A percentile compares a stretch with the other conserved stretches of the same genome.
phyloP scores from a whole-genome alignment of 2,888 invertebrate species.

The Operophtera brumata region DNA sequence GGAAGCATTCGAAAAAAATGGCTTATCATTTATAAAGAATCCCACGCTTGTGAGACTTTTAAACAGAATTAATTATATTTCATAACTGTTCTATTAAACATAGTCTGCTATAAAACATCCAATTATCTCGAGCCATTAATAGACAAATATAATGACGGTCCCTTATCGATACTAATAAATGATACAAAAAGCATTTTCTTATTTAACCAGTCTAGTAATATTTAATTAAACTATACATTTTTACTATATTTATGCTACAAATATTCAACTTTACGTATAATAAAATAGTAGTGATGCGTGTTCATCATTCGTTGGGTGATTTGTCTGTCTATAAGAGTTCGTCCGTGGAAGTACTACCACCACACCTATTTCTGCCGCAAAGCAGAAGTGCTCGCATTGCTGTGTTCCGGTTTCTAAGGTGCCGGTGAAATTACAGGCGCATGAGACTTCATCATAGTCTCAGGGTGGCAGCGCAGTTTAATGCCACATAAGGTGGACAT shows the following conservation, averaged over 20 bases:
- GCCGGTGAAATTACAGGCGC: too few species aligned
- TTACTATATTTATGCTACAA: slow-evolving; percentile 48
- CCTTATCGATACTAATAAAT: slow-evolving; percentile 49
- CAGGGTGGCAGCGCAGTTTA: too few species aligned
- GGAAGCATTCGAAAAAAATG: neutral
- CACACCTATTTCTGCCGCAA: too few species aligned
- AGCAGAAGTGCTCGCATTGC: too few species aligned
- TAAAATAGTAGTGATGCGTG: neutral
- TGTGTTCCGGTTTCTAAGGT: too few species aligned
- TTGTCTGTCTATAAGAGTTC: neutral
- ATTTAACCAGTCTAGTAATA: slow-evolving; percentile 49
- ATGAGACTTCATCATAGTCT: too few species aligned
- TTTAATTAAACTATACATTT: slow-evolving; percentile 52
- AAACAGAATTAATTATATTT: slow-evolving; percentile 20
- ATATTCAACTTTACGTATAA: slow-evolving; percentile 1
- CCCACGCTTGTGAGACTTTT: slow-evolving; percentile 23
- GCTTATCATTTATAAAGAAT: slow-evolving; percentile 2
- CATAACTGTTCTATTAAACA: slow-evolving; percentile 29
- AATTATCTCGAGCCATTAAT: slow-evolving; percentile 36
- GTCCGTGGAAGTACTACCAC: too few species aligned
- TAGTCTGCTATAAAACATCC: slow-evolving; percentile 24
- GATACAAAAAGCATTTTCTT: slow-evolving; percentile 44
- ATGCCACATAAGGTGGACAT: too few species aligned
- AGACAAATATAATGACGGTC: slow-evolving; percentile 43
- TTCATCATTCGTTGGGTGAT: neutral